Evolutionary conservation across 2,113 vertebrate species (phyloP).

Genomic region (Caranx ignobilis): DNA sequence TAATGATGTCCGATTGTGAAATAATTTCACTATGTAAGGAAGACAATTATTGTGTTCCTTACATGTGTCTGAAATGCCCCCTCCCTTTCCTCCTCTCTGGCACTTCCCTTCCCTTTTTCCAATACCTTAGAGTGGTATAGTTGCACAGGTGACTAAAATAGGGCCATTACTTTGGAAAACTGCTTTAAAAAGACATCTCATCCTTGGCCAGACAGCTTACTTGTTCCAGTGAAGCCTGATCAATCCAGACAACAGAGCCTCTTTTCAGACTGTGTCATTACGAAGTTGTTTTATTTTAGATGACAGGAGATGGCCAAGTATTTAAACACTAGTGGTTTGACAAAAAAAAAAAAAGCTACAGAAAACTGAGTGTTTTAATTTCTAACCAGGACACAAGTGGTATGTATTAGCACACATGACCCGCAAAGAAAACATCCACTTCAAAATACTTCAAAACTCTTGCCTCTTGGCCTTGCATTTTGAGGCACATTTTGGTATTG

Average conservation of each 20-base stretch:
- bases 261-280: slow-evolving; percentile 21
- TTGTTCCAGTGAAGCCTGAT: slow-evolving; percentile 48
- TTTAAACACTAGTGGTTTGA: slow-evolving; percentile 15
- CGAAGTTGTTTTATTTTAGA: slow-evolving; percentile 14
- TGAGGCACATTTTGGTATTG: not conserved
- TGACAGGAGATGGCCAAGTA: slow-evolving; percentile 21
- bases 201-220: slow-evolving; percentile 35
- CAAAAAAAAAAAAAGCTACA: not conserved
- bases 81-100: not conserved
- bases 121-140: slow-evolving; percentile 10
- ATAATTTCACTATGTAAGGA: no score
- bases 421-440: not conserved
- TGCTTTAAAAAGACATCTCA: slow-evolving; percentile 48
- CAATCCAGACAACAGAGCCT: slow-evolving; percentile 46
- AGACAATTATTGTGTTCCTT: not conserved
- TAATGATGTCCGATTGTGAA: slow-evolving; percentile 66
- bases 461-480: not conserved
- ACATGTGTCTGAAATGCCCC: not conserved
- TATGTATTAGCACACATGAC: not conserved
- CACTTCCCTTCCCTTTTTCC: slow-evolving; percentile 10
- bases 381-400: not conserved
- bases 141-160: slow-evolving; percentile 42
- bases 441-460: not conserved
- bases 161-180: slow-evolving; percentile 48
- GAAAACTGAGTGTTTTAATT: not conserved